These are phyloP conservation scores for Acanthopleura granulata DNA, from an alignment of 2,888 invertebrate species.

Conservation along the genomic window DNA sequence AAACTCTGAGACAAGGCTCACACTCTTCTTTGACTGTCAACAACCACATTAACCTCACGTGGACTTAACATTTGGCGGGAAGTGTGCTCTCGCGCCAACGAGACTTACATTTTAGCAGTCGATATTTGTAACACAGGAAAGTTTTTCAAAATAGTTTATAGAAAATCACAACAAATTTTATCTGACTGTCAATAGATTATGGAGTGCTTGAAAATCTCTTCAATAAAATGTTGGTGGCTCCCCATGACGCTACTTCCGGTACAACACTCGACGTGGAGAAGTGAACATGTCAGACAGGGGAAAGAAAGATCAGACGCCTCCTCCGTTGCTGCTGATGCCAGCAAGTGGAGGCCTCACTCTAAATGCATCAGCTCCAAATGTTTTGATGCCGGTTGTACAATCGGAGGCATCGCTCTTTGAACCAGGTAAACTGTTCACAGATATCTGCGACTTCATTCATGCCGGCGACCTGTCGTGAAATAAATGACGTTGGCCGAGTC, in stretches of 20 bases:
- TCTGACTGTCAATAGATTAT: too few species aligned
- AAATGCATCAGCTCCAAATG: conserved; percentile 55
- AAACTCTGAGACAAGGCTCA: not conserved
- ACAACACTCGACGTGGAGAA: conserved; percentile 20
- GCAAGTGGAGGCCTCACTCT: conserved; percentile 63
- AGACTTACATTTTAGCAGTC: not conserved
- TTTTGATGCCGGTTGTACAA: conserved; percentile 63
- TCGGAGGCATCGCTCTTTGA: conserved; percentile 59
- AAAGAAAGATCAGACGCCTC: conserved; percentile 58
- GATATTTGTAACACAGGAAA: not conserved
- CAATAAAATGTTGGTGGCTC: too few species aligned
- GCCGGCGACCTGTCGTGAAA: too few species aligned
- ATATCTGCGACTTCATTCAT: not conserved
- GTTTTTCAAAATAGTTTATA: too few species aligned
- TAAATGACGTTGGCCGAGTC: too few species aligned
- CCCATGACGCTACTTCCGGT: conserved; percentile 17
- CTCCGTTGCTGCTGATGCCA: conserved; percentile 64
- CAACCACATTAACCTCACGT: not conserved
- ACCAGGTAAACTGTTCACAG: conserved; percentile 43
- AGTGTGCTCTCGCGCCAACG: not conserved
- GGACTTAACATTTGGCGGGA: conserved; percentile 22
- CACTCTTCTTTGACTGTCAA: not conserved
- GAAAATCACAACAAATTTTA: too few species aligned
- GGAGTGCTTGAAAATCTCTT: too few species aligned
- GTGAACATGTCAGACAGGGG: conserved; percentile 58